Evolutionary conservation across 2,797 vertebrate genomes (phyloP), one percentile per base, ranked within the genome.

Genomic region (Tragopan temminckii): DNA sequence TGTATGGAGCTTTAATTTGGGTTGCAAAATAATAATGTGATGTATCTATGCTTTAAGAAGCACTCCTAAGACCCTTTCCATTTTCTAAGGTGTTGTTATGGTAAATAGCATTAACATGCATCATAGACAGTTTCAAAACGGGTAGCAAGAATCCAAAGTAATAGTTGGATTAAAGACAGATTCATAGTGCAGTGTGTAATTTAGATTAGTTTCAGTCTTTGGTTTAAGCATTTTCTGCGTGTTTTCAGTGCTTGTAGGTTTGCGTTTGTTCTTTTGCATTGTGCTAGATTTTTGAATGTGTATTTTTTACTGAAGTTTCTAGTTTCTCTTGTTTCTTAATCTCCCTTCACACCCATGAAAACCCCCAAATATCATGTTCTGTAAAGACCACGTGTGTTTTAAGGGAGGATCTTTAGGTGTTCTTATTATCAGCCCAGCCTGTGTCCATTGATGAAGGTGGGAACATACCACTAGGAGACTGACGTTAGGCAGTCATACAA

Each of bases 371-470:
- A 33, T 55, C 18, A 21, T 0, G 0, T 31, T 79, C 45, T 78
- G 8, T 64, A 74, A 64, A 69, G 35, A 66, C 25, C 21, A 7
- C 27, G 17, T 19, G 6, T 35, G 12, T 80, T 82, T 89, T 74
- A 63, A 40, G 63, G 55, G 8, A 64, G 38, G 33, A 57, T 81
- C 84, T 81, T 74, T 48, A n/a, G 4, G 2, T 61, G 11, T 33
- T 20, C 20, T 57, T 8, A 7, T 55, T 69, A 84, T 31, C 21
- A 80, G 31, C n/a, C 29, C 36, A n/a, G 12, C 14, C 9, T 50
- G 1, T 11, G 12, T 66, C 25, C 0, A 0, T 7, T 63, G 19
- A 14, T 59, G 1, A 2, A 36, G 66, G 24, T 1, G 2, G 24
- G 46, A 15, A n/a, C 9, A 2, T 33, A 50, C 24, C 8, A 27